phyloP scores from a whole-genome alignment of 2,113 vertebrate species.

The Tympanuchus pallidicinctus region DNA sequence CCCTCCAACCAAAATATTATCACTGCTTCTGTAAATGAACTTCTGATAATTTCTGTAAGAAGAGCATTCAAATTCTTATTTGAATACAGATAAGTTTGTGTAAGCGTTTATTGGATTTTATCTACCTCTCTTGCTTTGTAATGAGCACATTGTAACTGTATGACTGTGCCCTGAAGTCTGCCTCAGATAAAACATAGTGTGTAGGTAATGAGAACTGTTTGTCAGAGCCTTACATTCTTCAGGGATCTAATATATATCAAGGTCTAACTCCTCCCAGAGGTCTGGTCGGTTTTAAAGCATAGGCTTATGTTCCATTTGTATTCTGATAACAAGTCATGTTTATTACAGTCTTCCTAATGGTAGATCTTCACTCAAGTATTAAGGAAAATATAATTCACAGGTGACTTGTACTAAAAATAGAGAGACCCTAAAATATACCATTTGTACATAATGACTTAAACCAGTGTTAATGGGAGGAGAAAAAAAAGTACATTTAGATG shows the following conservation, averaged over 20 bases:
- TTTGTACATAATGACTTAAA: conserved; percentile 5
- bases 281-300: not conserved
- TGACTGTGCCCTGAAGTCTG: conserved; percentile 10
- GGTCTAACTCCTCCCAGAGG: not conserved
- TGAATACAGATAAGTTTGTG: not conserved
- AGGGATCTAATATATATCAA: conserved; percentile 21
- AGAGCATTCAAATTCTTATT: not conserved
- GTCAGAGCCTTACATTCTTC: not conserved
- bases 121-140: not conserved
- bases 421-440: not conserved
- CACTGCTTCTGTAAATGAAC: not conserved
- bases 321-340: conserved; percentile 32
- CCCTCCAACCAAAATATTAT: not conserved
- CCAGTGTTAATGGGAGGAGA: conserved; percentile 18
- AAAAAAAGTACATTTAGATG: conserved; percentile 42
- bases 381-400: conserved; percentile 20
- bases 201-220: conserved; percentile 23
- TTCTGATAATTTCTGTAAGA: not conserved
- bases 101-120: not conserved
- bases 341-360: conserved; percentile 32
- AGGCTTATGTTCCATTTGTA: conserved; percentile 37
- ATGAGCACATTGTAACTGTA: not conserved
- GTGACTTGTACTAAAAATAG: conserved; percentile 14
- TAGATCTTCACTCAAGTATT: conserved; percentile 9
- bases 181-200: not conserved